These are phyloP conservation scores for Gerris lacustris DNA, from an alignment of 2,888 invertebrate species.

Conservation along the genomic window DNA sequence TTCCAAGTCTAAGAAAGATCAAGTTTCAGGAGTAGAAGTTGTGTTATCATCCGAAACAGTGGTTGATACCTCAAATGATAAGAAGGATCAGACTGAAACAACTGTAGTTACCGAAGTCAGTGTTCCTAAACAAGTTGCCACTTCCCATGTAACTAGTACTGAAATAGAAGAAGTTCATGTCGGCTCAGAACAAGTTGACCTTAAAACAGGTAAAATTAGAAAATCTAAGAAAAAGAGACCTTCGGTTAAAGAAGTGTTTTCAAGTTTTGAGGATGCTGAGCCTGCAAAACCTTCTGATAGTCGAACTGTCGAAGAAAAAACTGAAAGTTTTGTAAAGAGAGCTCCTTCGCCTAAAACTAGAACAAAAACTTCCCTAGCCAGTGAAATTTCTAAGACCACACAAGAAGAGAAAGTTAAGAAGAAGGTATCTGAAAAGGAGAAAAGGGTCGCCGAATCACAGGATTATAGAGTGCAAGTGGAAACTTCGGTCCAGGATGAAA, in stretches of 20 bases:
- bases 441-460: background rate
- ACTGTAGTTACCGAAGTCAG: conserved; percentile 8
- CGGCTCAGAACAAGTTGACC: conserved; percentile 34
- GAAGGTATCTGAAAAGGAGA: background rate
- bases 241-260: conserved; percentile 10
- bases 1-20: no score
- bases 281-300: background rate
- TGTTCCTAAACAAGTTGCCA: conserved; percentile 21
- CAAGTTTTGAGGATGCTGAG: conserved; percentile 1
- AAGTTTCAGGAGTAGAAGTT: background rate
- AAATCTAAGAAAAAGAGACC: conserved; percentile 8
- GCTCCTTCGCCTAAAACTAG: background rate
- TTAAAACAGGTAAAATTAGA: conserved; percentile 1
- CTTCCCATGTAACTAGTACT: conserved; percentile 30
- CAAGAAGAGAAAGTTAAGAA: background rate
- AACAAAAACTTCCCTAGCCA: background rate
- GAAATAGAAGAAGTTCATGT: conserved; percentile 30
- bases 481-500: background rate
- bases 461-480: background rate
- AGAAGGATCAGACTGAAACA: background rate
- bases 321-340: background rate
- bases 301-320: background rate
- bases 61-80: background rate
- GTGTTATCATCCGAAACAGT: background rate
- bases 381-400: background rate